These are phyloP conservation scores for Andrena fulva DNA, from an alignment of 2,888 invertebrate genomes.

Conservation along the genomic window DNA sequence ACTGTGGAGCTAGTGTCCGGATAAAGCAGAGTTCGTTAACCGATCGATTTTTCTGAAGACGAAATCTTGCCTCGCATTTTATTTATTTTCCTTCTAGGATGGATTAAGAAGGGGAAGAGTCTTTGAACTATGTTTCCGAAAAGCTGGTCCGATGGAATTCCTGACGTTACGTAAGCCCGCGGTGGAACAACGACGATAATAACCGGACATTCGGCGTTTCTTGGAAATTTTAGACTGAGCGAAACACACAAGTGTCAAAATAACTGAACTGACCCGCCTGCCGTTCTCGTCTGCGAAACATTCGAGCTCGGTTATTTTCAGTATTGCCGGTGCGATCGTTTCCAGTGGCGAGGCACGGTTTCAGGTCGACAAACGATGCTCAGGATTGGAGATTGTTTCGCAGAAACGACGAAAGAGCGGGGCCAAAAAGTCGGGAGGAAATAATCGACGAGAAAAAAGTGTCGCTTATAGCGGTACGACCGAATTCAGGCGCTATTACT, in stretches of 20 bases:
- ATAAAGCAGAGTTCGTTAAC: not conserved
- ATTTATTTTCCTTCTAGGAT: not conserved
- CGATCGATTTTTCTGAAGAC: not conserved
- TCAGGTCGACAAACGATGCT: constrained; percentile 10
- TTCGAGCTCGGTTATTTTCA: constrained; percentile 58
- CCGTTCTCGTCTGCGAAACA: constrained; percentile 46
- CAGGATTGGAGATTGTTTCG: constrained; percentile 23
- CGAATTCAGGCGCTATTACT: constrained; percentile 13
- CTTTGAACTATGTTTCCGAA: not conserved
- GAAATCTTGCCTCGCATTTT: not conserved
- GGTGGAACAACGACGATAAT: constrained; percentile 39
- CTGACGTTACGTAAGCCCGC: constrained; percentile 9
- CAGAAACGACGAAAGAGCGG: constrained; percentile 18
- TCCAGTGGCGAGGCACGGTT: constrained; percentile 6
- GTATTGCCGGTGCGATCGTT: constrained; percentile 32
- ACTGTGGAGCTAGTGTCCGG: not conserved
- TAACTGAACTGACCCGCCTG: constrained; percentile 53
- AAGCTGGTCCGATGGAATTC: not conserved
- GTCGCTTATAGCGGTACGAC: constrained; percentile 9
- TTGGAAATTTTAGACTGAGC: constrained; percentile 40
- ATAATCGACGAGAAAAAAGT: constrained; percentile 32
- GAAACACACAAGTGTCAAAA: constrained; percentile 54
- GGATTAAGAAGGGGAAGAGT: too few relatives aligned
- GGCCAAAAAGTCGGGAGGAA: not conserved
- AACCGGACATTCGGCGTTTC: constrained; percentile 30